A percentile compares a stretch with the other conserved stretches of the same genome.
Evolutionary conservation across 2,113 vertebrate genomes (phyloP).

Genomic region (Neomonachus schauinslandi): DNA sequence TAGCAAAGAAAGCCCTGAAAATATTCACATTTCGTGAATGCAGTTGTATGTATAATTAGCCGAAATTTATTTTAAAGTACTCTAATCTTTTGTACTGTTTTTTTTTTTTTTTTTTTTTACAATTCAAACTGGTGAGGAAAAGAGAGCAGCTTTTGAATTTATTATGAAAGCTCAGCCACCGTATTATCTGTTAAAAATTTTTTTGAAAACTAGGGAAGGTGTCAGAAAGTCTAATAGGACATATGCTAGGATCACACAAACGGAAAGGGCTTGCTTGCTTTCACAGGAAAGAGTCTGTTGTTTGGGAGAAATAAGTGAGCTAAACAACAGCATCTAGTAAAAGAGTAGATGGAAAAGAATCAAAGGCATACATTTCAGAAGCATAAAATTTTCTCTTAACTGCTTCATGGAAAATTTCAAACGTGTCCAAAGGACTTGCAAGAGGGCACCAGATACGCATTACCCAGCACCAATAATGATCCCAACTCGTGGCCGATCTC

Average conservation of each 20-base stretch:
- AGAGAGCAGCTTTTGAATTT: slow-evolving; percentile 72
- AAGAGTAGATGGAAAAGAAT: neutral
- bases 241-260: neutral
- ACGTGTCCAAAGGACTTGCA: neutral
- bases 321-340: neutral
- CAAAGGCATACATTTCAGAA: neutral
- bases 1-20: slow-evolving; percentile 79
- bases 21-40: slow-evolving; percentile 79
- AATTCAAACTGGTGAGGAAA: slow-evolving; percentile 80
- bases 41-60: slow-evolving; percentile 84
- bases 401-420: slow-evolving; percentile 22
- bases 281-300: neutral
- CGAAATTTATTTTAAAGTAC: slow-evolving; percentile 82
- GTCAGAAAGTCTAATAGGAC: neutral
- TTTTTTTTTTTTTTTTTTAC: slow-evolving; percentile 82
- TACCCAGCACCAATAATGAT: neutral
- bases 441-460: neutral
- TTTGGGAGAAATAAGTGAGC: neutral
- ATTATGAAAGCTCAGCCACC: slow-evolving; percentile 72
- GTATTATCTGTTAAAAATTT: slow-evolving; percentile 22
- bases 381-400: neutral
- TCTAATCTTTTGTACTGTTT: slow-evolving; percentile 81
- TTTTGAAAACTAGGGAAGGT: neutral
- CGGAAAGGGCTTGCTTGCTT: neutral
- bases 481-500: neutral